Conservation (phyloP, 1,140 invertebrate genomes). For the Babylonia areolata region DNA sequence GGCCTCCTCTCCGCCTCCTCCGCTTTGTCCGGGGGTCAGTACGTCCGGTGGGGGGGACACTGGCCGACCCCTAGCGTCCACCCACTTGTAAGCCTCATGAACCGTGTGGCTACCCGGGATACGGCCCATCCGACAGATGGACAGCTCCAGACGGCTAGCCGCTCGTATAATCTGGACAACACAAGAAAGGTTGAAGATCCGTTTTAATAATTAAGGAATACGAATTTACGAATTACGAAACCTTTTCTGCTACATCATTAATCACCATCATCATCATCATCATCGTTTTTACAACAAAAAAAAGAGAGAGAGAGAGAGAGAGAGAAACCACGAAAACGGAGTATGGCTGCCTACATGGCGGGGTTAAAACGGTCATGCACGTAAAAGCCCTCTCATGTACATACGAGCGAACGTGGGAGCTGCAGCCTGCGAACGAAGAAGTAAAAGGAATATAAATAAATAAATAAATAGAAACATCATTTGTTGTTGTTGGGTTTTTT, state of each 20-base stretch:
- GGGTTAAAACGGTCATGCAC: no score
- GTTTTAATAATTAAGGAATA: neutral
- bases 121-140: slow-evolving; percentile 90
- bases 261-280: no score
- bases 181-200: slow-evolving; percentile 64
- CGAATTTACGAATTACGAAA: no score
- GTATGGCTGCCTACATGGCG: no score
- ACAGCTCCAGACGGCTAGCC: slow-evolving; percentile 89
- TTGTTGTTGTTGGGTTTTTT: no score
- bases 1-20: slow-evolving; percentile 29
- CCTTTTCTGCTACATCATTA: neutral
- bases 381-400: no score
- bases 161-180: slow-evolving; percentile 94
- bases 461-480: no score
- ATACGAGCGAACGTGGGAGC: no score
- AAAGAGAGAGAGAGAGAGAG: neutral
- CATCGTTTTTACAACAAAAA: neutral
- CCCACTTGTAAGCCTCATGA: slow-evolving; percentile 92
- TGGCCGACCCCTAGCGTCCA: slow-evolving; percentile 90
- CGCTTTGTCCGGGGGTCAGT: slow-evolving; percentile 47
- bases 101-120: slow-evolving; percentile 80
- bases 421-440: no score
- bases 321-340: no score
- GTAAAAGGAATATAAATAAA: no score
- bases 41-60: slow-evolving; percentile 88